Percentiles rank a stretch among this genome's conserved stretches.
Conservation (phyloP, 2,113 vertebrate genomes). For the Origma solitaria region DNA sequence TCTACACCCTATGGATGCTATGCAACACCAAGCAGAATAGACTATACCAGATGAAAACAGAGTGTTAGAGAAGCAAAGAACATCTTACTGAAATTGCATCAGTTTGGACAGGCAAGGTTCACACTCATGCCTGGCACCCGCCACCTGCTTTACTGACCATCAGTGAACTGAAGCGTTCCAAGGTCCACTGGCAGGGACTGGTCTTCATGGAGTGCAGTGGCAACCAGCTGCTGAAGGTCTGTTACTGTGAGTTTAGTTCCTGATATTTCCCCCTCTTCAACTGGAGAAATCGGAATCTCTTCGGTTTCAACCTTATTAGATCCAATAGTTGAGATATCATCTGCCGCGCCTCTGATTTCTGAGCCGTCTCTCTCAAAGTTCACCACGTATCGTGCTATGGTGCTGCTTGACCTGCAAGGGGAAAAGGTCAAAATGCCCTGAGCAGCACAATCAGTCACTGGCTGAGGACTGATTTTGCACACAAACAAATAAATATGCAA, state of each 20-base stretch:
- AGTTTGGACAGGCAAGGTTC: background rate
- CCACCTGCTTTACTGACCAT: slow-evolving; percentile 59
- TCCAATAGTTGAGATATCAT: slow-evolving; percentile 66
- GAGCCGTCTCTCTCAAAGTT: slow-evolving; percentile 75
- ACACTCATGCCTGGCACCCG: background rate
- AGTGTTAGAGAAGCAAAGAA: background rate
- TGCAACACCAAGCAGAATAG: background rate
- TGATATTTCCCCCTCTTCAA: slow-evolving; percentile 52
- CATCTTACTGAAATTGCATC: background rate
- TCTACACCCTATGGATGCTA: background rate
- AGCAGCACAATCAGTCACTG: background rate
- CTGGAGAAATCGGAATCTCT: background rate
- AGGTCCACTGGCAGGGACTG: slow-evolving; percentile 78
- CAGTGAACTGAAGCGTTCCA: slow-evolving; percentile 77
- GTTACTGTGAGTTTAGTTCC: slow-evolving; percentile 32
- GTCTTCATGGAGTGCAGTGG: slow-evolving; percentile 77
- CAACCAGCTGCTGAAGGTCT: slow-evolving; percentile 78
- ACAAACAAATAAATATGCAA: background rate
- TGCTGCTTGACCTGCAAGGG: slow-evolving; percentile 74
- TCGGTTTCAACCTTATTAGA: slow-evolving; percentile 70
- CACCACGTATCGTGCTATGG: slow-evolving; percentile 75
- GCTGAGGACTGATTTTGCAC: background rate
- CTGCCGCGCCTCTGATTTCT: slow-evolving; percentile 43
- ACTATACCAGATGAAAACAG: background rate
- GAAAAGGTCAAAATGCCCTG: background rate